Percentiles rank a stretch among this genome's conserved stretches.
phyloP scores from a whole-genome alignment of 2,888 invertebrate genomes.

The Hyposoter dolosus region DNA sequence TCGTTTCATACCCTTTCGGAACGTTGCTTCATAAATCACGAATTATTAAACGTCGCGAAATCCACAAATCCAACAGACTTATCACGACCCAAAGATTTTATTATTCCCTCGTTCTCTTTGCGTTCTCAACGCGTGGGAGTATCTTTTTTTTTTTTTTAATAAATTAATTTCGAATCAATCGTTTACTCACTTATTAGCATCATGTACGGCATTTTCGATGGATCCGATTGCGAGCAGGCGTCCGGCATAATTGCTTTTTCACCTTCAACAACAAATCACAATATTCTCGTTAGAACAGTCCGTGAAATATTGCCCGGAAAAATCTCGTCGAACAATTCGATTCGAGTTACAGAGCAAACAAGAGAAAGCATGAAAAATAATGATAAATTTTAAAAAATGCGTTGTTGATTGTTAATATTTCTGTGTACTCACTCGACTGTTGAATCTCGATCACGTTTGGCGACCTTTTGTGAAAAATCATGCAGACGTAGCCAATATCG shows the following conservation, averaged over 20 bases:
- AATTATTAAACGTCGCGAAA: constrained; percentile 70
- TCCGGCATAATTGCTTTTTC: constrained; percentile 86
- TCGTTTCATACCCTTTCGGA: background rate
- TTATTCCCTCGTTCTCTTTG: constrained; percentile 25
- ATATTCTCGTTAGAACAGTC: constrained; percentile 46
- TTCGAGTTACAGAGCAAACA: background rate
- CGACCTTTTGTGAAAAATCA: constrained; percentile 90
- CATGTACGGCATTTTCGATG: constrained; percentile 86
- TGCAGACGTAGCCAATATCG: constrained; percentile 92
- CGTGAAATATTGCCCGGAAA: background rate
- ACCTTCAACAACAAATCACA: constrained; percentile 75
- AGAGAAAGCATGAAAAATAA: background rate
- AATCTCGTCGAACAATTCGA: background rate
- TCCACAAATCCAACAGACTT: constrained; percentile 55
- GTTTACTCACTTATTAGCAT: constrained; percentile 89
- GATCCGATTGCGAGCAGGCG: constrained; percentile 87
- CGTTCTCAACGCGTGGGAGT: constrained; percentile 24
- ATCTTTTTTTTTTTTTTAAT: constrained; percentile 16
- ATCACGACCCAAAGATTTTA: background rate
- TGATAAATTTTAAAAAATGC: background rate
- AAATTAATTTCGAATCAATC: constrained; percentile 20
- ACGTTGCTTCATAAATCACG: constrained; percentile 68
- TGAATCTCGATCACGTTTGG: constrained; percentile 91
- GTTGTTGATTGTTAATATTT: constrained; percentile 1
- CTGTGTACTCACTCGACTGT: constrained; percentile 85